A percentile compares a stretch with the other conserved stretches of the same genome.
Evolutionary conservation across 2,888 invertebrate species (phyloP).

Genomic region (Micoletzkya japonica): DNA sequence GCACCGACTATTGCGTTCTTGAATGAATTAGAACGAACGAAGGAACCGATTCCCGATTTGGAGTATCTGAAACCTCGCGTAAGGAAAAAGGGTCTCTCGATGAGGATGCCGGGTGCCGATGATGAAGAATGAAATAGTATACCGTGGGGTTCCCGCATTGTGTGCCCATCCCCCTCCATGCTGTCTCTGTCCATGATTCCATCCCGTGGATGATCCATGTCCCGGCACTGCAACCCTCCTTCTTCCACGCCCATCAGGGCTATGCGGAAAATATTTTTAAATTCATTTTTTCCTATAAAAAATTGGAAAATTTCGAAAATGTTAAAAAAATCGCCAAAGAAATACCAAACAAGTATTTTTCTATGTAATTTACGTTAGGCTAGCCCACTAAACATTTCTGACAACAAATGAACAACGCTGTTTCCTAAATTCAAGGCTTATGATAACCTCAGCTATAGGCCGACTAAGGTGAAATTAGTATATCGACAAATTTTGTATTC

Average conservation of each 20-base stretch:
- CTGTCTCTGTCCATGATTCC: slow-evolving; percentile 13
- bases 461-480: too few species aligned
- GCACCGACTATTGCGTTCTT: slow-evolving; percentile 63
- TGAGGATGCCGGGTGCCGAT: too few species aligned
- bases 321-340: background rate
- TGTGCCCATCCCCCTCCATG: slow-evolving; percentile 16
- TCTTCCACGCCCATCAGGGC: background rate
- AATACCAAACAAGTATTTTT: background rate
- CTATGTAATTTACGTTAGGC: background rate
- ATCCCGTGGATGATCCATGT: background rate
- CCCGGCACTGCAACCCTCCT: slow-evolving; percentile 22
- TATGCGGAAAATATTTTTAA: background rate
- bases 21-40: slow-evolving; percentile 54
- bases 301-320: background rate
- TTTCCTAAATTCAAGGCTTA: too few species aligned
- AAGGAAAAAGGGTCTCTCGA: too few species aligned
- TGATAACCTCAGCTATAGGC: too few species aligned
- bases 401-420: too few species aligned
- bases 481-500: too few species aligned
- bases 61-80: slow-evolving; percentile 37
- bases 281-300: background rate
- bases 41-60: slow-evolving; percentile 53
- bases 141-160: too few species aligned
- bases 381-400: too few species aligned
- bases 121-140: background rate